phyloP scores from a whole-genome alignment of 2,888 invertebrate genomes.

The Volucella inanis region DNA sequence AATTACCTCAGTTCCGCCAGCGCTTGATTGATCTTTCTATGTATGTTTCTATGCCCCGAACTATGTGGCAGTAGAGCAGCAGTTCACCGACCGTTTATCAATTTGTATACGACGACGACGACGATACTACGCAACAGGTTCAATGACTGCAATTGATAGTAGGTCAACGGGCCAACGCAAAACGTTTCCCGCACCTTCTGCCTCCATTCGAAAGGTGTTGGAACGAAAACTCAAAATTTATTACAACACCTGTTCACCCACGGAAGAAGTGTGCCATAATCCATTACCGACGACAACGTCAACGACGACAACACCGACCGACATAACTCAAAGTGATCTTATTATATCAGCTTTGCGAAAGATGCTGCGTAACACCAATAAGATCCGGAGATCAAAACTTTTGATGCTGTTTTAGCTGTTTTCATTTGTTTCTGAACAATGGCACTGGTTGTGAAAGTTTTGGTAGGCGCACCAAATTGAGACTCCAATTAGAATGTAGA shows the following conservation, averaged over 20 bases:
- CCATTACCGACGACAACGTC: neutral
- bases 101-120: neutral
- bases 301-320: slow-evolving; percentile 18
- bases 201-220: neutral
- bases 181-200: slow-evolving; percentile 1
- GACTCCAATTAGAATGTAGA: neutral
- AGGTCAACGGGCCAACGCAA: slow-evolving; percentile 50
- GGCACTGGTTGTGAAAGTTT: slow-evolving; percentile 39
- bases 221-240: neutral
- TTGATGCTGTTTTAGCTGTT: neutral
- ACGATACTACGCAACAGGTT: slow-evolving; percentile 27
- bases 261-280: neutral
- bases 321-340: slow-evolving; percentile 9
- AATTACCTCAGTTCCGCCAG: slow-evolving; percentile 44
- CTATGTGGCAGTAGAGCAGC: slow-evolving; percentile 14
- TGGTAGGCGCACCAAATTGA: neutral
- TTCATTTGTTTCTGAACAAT: slow-evolving; percentile 9
- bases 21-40: slow-evolving; percentile 16
- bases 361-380: slow-evolving; percentile 21
- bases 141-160: slow-evolving; percentile 38
- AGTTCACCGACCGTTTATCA: slow-evolving; percentile 63
- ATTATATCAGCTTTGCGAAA: neutral
- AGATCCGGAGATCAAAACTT: slow-evolving; percentile 9
- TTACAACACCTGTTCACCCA: slow-evolving; percentile 35
- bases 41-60: neutral